These are phyloP conservation scores for Yponomeuta malinellus DNA, from an alignment of 2,888 invertebrate genomes.

Conservation along the genomic window DNA sequence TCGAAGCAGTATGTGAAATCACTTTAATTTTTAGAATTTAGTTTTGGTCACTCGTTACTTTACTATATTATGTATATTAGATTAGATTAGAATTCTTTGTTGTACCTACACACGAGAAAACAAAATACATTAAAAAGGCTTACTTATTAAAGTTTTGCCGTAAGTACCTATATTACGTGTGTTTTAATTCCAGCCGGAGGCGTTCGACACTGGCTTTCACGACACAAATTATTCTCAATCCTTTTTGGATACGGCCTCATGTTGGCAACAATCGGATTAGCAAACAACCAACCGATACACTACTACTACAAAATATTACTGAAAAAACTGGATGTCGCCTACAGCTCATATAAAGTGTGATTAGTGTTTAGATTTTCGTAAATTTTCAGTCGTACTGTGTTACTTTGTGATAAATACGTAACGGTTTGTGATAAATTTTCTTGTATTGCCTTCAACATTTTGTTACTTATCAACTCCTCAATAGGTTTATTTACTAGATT, in stretches of 20 bases:
- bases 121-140: no score
- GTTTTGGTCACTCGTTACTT: background rate
- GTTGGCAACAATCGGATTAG: conserved; percentile 78
- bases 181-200: conserved; percentile 25
- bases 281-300: conserved; percentile 78
- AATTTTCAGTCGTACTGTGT: conserved; percentile 18
- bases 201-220: conserved; percentile 73
- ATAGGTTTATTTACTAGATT: no score
- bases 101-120: no score
- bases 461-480: no score
- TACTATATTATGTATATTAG: background rate
- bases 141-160: no score
- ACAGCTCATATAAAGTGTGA: conserved; percentile 49
- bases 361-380: background rate
- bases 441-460: background rate
- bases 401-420: background rate
- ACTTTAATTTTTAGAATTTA: background rate
- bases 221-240: conserved; percentile 77
- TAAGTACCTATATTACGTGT: no score
- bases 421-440: background rate
- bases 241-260: conserved; percentile 78
- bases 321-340: conserved; percentile 60
- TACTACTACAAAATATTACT: conserved; percentile 76
- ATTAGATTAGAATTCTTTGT: no score
- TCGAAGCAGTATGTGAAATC: conserved; percentile 3